Evolutionary conservation across 2,113 vertebrate species (phyloP).

Genomic region (Epinephelus fuscoguttatus): DNA sequence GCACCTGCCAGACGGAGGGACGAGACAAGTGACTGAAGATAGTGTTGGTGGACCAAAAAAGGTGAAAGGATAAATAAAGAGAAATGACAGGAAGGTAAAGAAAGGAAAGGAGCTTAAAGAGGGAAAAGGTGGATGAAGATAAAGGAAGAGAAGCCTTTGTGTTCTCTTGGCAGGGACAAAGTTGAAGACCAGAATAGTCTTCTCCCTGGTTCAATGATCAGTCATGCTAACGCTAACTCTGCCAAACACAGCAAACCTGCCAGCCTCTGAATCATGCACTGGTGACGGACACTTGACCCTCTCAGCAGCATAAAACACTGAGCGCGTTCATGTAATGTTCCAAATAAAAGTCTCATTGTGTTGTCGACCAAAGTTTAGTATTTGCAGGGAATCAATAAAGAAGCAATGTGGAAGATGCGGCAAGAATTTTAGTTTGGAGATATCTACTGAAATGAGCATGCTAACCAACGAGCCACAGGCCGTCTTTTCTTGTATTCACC

Average conservation of each 20-base stretch:
- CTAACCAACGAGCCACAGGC: too few relatives aligned
- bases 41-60: background rate
- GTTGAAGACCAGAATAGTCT: slow-evolving; percentile 30
- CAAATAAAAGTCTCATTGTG: background rate
- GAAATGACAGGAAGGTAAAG: background rate
- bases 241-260: background rate
- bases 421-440: too few relatives aligned
- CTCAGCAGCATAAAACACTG: background rate
- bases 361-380: background rate
- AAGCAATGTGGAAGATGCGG: too few relatives aligned
- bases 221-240: slow-evolving; percentile 15
- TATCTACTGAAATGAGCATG: too few relatives aligned
- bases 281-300: background rate
- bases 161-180: slow-evolving; percentile 10
- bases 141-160: background rate
- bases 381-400: too few relatives aligned
- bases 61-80: background rate
- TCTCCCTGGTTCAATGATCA: slow-evolving; percentile 42
- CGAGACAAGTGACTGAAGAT: background rate
- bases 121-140: background rate
- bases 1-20: slow-evolving; percentile 1
- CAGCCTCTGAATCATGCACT: background rate
- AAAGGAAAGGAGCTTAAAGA: background rate
- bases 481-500: too few relatives aligned
- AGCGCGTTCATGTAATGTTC: slow-evolving; percentile 9